Percentiles rank a stretch among this genome's conserved stretches.
phyloP scores from a whole-genome alignment of 2,797 vertebrate genomes.

The Iguana delicatissima region DNA sequence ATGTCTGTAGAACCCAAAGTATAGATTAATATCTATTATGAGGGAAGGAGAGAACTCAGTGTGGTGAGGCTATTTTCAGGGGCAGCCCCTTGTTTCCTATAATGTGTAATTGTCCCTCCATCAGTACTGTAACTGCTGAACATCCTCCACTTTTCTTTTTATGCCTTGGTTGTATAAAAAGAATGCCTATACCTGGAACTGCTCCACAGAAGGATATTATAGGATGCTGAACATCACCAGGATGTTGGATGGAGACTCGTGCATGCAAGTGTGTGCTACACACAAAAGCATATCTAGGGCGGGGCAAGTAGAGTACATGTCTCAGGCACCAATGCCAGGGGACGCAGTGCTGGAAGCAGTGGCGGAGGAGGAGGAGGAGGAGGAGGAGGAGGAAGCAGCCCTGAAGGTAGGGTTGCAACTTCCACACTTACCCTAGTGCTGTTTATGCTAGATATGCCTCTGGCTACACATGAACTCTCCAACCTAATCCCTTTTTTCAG shows the following conservation, averaged over 20 bases:
- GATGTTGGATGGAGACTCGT: neutral
- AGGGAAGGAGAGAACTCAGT: neutral
- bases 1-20: no score
- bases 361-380: no score
- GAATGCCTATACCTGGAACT: neutral
- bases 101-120: neutral
- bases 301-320: no score
- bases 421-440: no score
- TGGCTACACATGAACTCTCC: neutral
- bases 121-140: neutral
- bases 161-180: neutral
- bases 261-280: neutral
- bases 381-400: no score
- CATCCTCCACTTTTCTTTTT: neutral
- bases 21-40: neutral
- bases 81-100: neutral
- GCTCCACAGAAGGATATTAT: neutral
- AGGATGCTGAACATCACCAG: neutral
- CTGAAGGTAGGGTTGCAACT: no score
- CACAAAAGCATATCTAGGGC: no score
- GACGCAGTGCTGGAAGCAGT: no score
- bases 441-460: no score
- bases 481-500: neutral
- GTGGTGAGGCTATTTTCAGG: neutral
- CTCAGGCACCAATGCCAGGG: no score